phyloP scores from a whole-genome alignment of 1,140 invertebrate species.

The Drosophila sucinea region DNA sequence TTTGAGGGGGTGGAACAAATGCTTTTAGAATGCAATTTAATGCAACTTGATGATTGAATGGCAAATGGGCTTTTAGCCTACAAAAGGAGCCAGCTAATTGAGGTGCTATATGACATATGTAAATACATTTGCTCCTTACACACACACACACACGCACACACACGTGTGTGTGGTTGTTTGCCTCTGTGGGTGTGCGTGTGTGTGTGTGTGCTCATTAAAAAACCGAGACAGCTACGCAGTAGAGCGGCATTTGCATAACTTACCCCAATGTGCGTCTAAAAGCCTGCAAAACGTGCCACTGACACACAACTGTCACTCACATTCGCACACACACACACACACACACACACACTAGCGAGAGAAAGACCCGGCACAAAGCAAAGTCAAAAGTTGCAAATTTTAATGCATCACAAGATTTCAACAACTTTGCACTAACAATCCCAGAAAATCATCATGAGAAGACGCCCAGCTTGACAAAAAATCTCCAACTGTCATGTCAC shows the following conservation, averaged over 20 bases:
- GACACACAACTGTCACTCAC: slow-evolving; percentile 73
- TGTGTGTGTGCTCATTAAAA: slow-evolving; percentile 71
- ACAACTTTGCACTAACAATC: slow-evolving; percentile 55
- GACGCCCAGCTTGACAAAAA: slow-evolving; percentile 40
- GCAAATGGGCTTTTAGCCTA: slow-evolving; percentile 53
- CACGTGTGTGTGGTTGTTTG: slow-evolving; percentile 27
- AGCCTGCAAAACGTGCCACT: slow-evolving; percentile 71
- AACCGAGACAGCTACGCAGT: slow-evolving; percentile 72
- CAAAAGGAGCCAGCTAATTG: slow-evolving; percentile 21
- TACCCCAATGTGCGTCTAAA: slow-evolving; percentile 47
- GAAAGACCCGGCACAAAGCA: slow-evolving; percentile 39
- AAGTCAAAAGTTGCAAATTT: slow-evolving; percentile 79
- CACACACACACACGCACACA: slow-evolving; percentile 17
- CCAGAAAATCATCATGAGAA: slow-evolving; percentile 47
- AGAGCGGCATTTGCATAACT: slow-evolving; percentile 74
- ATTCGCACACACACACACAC: slow-evolving; percentile 21
- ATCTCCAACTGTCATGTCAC: slow-evolving; percentile 52
- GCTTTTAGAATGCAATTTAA: slow-evolving; percentile 45
- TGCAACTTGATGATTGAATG: slow-evolving; percentile 53
- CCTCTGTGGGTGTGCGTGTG: neutral
- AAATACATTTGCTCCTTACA: slow-evolving; percentile 33
- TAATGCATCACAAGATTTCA: slow-evolving; percentile 77
- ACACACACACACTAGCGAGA: neutral
- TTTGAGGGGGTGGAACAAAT: slow-evolving; percentile 11
- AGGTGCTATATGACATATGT: slow-evolving; percentile 34